Percentiles rank a stretch among this genome's conserved stretches.
These are phyloP conservation scores for Cardiocondyla obscurior DNA, from an alignment of 1,140 invertebrate species.

Conservation along the genomic window DNA sequence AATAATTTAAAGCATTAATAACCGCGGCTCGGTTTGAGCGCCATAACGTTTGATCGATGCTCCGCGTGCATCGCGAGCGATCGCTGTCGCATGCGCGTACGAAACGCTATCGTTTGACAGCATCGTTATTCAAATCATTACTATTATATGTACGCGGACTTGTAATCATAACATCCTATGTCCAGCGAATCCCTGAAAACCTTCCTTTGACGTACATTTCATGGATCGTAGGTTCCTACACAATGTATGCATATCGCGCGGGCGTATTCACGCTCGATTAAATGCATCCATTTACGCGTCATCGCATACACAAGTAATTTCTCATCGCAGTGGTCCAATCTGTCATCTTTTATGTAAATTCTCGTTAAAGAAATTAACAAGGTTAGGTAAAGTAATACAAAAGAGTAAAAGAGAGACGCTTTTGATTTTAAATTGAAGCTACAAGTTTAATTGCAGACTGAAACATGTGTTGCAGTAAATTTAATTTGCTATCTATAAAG, in stretches of 20 bases:
- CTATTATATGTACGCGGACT: conserved; percentile 39
- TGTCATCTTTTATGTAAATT: neutral
- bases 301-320: conserved; percentile 44
- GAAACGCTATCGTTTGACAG: conserved; percentile 34
- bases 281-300: conserved; percentile 48
- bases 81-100: conserved; percentile 18
- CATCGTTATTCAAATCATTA: conserved; percentile 53
- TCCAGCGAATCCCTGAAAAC: conserved; percentile 34
- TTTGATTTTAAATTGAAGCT: neutral
- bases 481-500: neutral
- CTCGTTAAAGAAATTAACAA: neutral
- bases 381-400: too few relatives aligned
- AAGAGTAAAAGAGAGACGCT: neutral
- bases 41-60: conserved; percentile 47
- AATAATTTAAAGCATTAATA: conserved; percentile 50
- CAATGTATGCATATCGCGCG: conserved; percentile 21
- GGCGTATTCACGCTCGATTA: conserved; percentile 46
- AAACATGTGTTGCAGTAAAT: too few relatives aligned
- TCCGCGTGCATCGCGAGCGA: conserved; percentile 1
- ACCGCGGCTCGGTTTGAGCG: conserved; percentile 36
- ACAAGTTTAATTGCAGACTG: too few relatives aligned
- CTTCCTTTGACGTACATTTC: conserved; percentile 42
- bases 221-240: conserved; percentile 17
- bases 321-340: conserved; percentile 16
- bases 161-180: conserved; percentile 48